Base-by-base conservation (phyloP, 2,113 vertebrate species). In the Archocentrus centrarchus region DNA sequence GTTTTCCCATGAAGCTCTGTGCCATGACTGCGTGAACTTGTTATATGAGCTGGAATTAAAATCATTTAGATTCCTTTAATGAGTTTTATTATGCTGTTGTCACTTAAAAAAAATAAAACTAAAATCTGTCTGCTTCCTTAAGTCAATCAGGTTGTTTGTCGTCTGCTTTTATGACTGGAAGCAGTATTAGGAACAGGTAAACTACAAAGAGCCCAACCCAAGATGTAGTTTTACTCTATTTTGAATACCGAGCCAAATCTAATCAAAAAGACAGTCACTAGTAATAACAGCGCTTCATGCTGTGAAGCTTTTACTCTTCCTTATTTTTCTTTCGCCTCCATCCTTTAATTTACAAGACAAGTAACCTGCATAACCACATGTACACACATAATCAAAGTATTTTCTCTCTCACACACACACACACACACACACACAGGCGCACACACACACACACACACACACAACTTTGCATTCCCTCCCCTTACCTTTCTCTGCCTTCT, bases 401-500 rank as follows among this genome's bases (percentile, higher is more conserved):
- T 37, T 59, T 20, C 22, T 39, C 50, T 20, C 22, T 39, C 50
- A 27, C 57, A 70, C 57, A 79, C 58, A 35, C 53, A 86, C 11
- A 20, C 17, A 79, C 39, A 62, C 50, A 27, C 57, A 70, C 50
- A 27, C 57, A 70, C 27, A 27, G 2, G 2, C 50, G 22, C 57
- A 70, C 50, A 27, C 57, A 70, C 50, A 27, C 57, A 70, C 50
- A 27, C 57, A 70, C 50, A 27, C 57, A 70, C 50, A 27, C 57
- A 70, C 22, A 50, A 17, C 47, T 14, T 14, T 47, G 44, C 44
- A 47, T 70, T 44, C 39, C 6, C 17, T n/a, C 30, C 30, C 20
- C 91, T 77, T 94, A 98, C 98, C 98, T 96, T 93, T 97, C 94
- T 99, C 97, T 2, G 97, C 97, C 88, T 95, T 98, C 94, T 95